These are phyloP conservation scores for Taphrorychus bicolor DNA, from an alignment of 2,888 invertebrate genomes.

Conservation along the genomic window DNA sequence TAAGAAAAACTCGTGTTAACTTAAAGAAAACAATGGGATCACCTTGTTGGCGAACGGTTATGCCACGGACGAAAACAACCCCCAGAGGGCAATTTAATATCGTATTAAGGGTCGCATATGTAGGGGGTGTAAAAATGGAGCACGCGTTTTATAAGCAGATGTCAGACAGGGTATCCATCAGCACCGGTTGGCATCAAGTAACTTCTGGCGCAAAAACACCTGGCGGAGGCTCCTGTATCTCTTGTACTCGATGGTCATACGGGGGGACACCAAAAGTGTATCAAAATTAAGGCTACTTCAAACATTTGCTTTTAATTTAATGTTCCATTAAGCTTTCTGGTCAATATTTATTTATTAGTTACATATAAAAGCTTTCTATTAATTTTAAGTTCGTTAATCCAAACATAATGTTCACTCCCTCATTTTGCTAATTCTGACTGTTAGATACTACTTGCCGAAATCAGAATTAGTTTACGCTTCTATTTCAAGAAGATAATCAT, in stretches of 20 bases:
- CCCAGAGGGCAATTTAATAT: slow-evolving; percentile 35
- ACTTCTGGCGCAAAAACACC: slow-evolving; percentile 45
- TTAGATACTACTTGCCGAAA: no score
- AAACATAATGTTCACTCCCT: no score
- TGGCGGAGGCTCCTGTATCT: slow-evolving; percentile 36
- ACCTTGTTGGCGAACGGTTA: slow-evolving; percentile 14
- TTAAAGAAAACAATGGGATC: slow-evolving; percentile 23
- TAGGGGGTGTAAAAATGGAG: slow-evolving; percentile 39
- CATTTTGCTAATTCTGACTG: no score
- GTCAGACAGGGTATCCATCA: slow-evolving; percentile 31
- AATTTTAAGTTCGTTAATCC: neutral
- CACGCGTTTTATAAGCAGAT: slow-evolving; percentile 36
- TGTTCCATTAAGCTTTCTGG: neutral
- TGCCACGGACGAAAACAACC: slow-evolving; percentile 22
- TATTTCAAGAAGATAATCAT: no score
- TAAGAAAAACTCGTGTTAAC: slow-evolving; percentile 9
- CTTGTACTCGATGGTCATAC: neutral
- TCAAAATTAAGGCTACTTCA: neutral
- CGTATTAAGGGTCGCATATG: slow-evolving; percentile 28
- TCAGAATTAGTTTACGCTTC: no score
- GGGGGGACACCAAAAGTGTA: neutral
- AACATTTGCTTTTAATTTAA: slow-evolving; percentile 5
- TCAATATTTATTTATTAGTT: neutral
- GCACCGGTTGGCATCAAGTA: slow-evolving; percentile 38
- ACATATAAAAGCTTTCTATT: neutral